A percentile compares a stretch with the other conserved stretches of the same genome.
These are phyloP conservation scores for Nyctereutes procyonoides DNA, from an alignment of 2,113 vertebrate genomes.

Conservation along the genomic window DNA sequence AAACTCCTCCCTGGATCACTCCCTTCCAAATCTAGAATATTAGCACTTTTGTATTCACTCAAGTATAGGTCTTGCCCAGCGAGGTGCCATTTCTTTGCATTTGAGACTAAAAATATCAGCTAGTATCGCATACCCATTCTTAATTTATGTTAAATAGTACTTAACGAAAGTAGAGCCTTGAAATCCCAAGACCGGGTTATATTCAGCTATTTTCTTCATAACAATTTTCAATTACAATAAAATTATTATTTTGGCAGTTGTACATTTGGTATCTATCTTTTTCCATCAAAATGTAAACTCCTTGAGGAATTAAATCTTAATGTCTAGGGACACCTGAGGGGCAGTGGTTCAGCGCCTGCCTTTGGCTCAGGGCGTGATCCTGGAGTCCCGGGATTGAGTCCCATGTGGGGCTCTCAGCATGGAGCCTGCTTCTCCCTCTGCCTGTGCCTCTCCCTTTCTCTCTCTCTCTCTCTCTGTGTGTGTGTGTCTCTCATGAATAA, in stretches of 20 bases:
- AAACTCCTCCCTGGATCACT: neutral
- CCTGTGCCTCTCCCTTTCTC: no score
- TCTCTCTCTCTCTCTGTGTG: no score
- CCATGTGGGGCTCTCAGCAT: no score
- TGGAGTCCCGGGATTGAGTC: no score
- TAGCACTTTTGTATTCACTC: neutral
- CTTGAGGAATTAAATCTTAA: neutral
- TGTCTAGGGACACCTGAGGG: neutral
- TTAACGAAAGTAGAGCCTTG: neutral
- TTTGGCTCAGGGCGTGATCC: no score
- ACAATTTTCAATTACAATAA: neutral
- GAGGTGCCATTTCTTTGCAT: neutral
- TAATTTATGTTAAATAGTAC: neutral
- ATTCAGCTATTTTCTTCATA: neutral
- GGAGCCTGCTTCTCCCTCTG: no score
- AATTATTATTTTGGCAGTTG: neutral
- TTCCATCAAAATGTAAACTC: constrained; percentile 49
- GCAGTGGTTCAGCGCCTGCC: no score
- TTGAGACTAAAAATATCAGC: neutral
- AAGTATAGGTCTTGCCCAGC: neutral
- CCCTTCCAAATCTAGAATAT: neutral
- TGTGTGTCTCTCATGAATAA: no score
- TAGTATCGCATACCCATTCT: neutral
- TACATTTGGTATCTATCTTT: neutral
- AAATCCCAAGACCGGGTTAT: neutral